Conservation (phyloP, 2,797 vertebrate genomes). For the Paguma larvata region DNA sequence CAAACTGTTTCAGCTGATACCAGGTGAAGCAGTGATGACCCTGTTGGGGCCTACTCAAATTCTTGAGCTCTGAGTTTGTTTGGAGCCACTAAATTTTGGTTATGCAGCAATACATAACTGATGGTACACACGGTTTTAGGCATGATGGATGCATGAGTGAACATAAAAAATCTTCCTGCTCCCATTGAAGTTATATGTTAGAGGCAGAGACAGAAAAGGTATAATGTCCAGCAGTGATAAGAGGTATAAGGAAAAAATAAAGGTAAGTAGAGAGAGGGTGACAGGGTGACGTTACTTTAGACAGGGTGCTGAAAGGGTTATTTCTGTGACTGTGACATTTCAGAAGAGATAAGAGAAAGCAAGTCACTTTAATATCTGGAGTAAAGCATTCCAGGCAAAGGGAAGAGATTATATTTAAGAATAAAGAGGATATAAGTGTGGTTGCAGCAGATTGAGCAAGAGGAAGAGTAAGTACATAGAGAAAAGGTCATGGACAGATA, state of each 20-base stretch:
- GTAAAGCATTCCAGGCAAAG: neutral
- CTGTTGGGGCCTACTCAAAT: neutral
- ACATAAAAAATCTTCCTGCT: neutral
- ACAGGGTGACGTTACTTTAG: neutral
- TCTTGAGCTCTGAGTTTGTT: neutral
- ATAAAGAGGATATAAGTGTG: neutral
- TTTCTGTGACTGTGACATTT: conserved; percentile 4
- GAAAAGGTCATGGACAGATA: neutral
- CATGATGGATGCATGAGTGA: neutral
- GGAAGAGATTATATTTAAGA: neutral
- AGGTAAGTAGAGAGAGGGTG: neutral
- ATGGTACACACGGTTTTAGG: neutral
- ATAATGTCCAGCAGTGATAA: neutral
- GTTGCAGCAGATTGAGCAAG: neutral
- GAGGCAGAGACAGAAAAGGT: neutral
- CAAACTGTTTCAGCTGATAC: neutral
- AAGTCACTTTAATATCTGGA: neutral
- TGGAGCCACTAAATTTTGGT: neutral
- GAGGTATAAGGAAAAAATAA: neutral
- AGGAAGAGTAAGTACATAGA: neutral
- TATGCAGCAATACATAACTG: neutral
- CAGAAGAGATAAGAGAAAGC: neutral
- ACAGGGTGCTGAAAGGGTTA: neutral
- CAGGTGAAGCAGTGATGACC: neutral
- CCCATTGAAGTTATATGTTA: neutral